Evolutionary conservation across 1,140 invertebrate genomes (phyloP), one percentile per base, ranked within the genome.

Genomic region (Drosophila triauraria): DNA sequence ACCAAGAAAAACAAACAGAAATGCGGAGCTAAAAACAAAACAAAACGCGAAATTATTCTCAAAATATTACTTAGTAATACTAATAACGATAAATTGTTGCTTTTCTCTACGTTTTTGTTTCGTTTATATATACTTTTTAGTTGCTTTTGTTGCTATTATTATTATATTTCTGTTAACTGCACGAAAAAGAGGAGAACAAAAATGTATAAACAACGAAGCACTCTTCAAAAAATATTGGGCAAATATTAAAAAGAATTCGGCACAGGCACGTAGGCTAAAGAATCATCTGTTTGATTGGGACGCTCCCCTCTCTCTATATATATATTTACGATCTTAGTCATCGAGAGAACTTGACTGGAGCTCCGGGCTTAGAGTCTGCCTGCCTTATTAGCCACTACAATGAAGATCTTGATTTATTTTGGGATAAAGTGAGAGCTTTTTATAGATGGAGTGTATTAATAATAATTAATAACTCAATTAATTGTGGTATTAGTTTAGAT

Each of bases 61-160:
- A 48, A 82, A 82, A 86, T 82, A 82, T 82, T 82, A 85, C 82
- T 85, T 82, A 75, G 75, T 68, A 86, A 86, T 82, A 85, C 65
- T 85, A 86, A 82, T 71, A 82, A 68, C 69, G 30, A 82, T 86
- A 67, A 68, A 81, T 71, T 81, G 64, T 80, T 61, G 59, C 75
- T 40, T 32, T 53, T 51, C 64, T 47, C 40, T 42, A 17, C 23
- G 43, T 43, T 32, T 48, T 48, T 47, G 12, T 51, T 69, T 15
- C 10, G 5, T 30, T 32, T 61, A 42, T 63, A 50, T 51, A 38
- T 69, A 67, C 44, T 68, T 60, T 54, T 54, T 62, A 23, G 23
- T 59, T 59, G 30, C 53, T 40, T 7, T 3, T 17, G 3, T 53
- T 32, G 23, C 32, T 32, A 9, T 40, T 65, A 5, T 59, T 77